Percentiles rank a stretch among this genome's conserved stretches.
Evolutionary conservation across 2,888 invertebrate genomes (phyloP).

Genomic region (Polymixis lichenea): DNA sequence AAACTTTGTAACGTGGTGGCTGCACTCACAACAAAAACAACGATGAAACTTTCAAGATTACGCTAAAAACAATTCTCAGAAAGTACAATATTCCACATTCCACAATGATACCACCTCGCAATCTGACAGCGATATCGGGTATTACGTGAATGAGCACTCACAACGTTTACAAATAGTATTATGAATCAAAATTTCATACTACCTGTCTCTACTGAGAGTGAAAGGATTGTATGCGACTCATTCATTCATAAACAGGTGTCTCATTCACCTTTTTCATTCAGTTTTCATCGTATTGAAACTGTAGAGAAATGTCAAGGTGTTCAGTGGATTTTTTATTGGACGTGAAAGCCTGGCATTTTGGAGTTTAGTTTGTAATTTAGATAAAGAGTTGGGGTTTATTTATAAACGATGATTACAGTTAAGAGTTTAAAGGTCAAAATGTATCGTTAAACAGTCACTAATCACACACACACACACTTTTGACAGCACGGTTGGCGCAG

Average conservation of each 20-base stretch:
- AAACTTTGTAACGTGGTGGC: not conserved
- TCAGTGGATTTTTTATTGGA: not conserved
- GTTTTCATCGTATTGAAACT: conserved; percentile 11
- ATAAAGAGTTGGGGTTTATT: too few species aligned
- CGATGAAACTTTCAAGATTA: not conserved
- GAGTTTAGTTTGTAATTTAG: not conserved
- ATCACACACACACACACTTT: too few species aligned
- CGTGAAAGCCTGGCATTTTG: not conserved
- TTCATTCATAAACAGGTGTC: conserved; percentile 51
- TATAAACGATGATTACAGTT: too few species aligned
- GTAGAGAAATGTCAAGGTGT: conserved; percentile 33
- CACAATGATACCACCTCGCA: conserved; percentile 11
- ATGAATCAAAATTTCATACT: conserved; percentile 41
- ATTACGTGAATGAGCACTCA: conserved; percentile 18
- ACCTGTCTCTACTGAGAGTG: conserved; percentile 26
- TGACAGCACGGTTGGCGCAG: too few species aligned
- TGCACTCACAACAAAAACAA: not conserved
- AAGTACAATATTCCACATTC: not conserved
- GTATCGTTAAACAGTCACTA: too few species aligned
- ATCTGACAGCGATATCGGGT: conserved; percentile 3
- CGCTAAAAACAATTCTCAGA: conserved; percentile 1
- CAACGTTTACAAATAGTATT: conserved; percentile 49
- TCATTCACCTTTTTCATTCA: conserved; percentile 22
- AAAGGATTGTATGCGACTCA: conserved; percentile 42
- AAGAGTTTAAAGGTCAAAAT: too few species aligned